Base-by-base conservation (phyloP, 2,888 invertebrate species). In the Abrostola tripartita region DNA sequence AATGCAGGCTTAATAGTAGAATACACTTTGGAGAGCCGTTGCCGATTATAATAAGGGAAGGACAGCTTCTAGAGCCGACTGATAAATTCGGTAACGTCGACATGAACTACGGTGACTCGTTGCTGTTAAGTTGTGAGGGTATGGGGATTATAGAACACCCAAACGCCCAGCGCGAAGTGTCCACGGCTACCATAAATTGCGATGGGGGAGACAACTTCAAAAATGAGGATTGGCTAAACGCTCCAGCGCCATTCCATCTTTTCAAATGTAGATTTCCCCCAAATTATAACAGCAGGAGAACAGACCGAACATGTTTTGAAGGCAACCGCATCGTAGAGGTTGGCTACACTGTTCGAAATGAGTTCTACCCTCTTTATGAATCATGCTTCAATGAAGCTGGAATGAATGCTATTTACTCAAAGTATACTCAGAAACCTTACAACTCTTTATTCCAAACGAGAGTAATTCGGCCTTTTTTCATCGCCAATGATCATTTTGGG, bases 351-450 rank as follows among this genome's bases (percentile, higher is more conserved):
- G 73, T 92, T 6, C 79, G 84, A 42, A 72, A 81, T 7, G 38
- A 71, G 24, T 92, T 93, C 62, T 90, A 92, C 50, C 86, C 93
- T 0, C 68, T 89, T 0, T 94, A 89, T 71, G 93, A 94, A 63
- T 83, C 92, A 0, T 94, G 94, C 59, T 94, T 94, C 67, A 85
- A 93, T 64, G 88, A 90, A 71, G 65, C 38, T 2, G 61, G 38
- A 6, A 70, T 90, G 0, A 88, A 82, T 50, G 81, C 85, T 1
- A 71, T 94, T 2, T 94, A 92, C 69, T 90, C 93, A 0, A 92
- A 88, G 54, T 93, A 94, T 52, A 90, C 89, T 0, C 94, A 94
- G 64, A 91, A 90, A 68, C 87, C 92, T 0, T 94, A 90, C 70
- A 94, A 94, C 55, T 86, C 90, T 6, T 68, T 85, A n/a, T 94